Evolutionary conservation across 2,888 invertebrate genomes (phyloP).

Genomic region (Drosophila kokeensis): DNA sequence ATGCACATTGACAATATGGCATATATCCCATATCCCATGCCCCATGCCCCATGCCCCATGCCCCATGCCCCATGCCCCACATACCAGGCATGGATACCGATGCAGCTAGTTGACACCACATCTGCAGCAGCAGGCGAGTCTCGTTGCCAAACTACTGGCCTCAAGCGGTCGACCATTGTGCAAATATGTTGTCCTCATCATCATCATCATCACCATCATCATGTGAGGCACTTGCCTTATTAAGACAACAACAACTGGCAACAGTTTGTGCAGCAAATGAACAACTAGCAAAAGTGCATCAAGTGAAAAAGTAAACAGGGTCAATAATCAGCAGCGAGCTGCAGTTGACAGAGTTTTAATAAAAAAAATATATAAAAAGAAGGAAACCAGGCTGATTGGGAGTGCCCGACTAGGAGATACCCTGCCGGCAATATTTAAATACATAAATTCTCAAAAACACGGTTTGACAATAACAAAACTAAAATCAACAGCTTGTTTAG

Average conservation of each 20-base stretch:
- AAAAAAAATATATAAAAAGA: background rate
- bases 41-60: background rate
- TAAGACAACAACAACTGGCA: conserved; percentile 39
- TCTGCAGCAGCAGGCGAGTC: conserved; percentile 20
- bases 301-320: background rate
- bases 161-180: conserved; percentile 36
- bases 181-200: conserved; percentile 28
- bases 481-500: background rate
- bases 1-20: conserved; percentile 72
- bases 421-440: background rate
- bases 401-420: background rate
- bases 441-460: background rate
- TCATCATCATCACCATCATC: conserved; percentile 10
- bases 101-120: conserved; percentile 65
- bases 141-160: conserved; percentile 29
- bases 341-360: background rate
- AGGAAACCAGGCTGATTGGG: background rate
- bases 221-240: conserved; percentile 37
- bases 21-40: conserved; percentile 17
- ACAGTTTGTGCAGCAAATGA: conserved; percentile 17
- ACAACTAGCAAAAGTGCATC: background rate
- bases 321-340: background rate
- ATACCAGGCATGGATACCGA: conserved; percentile 40
- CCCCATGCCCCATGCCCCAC: too few relatives aligned
- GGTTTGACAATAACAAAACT: background rate